Evolutionary conservation across 1,140 invertebrate genomes (phyloP), one percentile per base, ranked within the genome.

Genomic region (Lordiphosa clarofinis): DNA sequence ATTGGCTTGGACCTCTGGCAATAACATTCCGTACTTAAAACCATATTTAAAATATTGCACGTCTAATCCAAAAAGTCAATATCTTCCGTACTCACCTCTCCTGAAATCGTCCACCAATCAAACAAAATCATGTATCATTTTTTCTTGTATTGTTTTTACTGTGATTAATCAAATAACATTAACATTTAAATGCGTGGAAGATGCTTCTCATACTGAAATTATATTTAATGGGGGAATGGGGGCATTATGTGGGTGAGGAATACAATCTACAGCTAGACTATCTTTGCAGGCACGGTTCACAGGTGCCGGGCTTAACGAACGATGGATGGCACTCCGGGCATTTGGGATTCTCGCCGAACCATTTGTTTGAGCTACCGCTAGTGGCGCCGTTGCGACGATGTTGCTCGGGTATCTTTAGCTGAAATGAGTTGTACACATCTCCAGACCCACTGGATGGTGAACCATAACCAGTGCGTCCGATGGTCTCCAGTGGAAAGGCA

Each of bases 301-400:
- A 92, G 31, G 90, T 90, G 24, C 91, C 91, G 3, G 91, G 91
- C 19, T 89, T 86, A 19, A 92, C 75, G 62, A 92, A 92, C 10
- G 91, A 91, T 10, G 91, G 91, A 86, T 92, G 91, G 69, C 91
- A 92, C 60, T 92, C 90, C 0, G 91, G 91, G 56, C 91, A 92
- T 39, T 90, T 82, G 4, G 91, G 89, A 74, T 92, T 92, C 73
- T 92, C 91, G 4, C 91, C 91, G 59, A 90, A 92, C 73, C 91
- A 92, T 40, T 89, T 87, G 37, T 40, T 52, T 5, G 46, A 12
- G 33, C 55, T 47, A 28, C 42, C 37, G 53, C 48, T 55, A 44
- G 4, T 75, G 46, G 52, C 52, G 36, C 58, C 43, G 28, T 84
- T 76, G 1, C 89, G 89, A 12, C 89, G 87, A 21, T 31, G 28